phyloP scores from a whole-genome alignment of 1,140 invertebrate genomes.

The Drosophila chauvacae region DNA sequence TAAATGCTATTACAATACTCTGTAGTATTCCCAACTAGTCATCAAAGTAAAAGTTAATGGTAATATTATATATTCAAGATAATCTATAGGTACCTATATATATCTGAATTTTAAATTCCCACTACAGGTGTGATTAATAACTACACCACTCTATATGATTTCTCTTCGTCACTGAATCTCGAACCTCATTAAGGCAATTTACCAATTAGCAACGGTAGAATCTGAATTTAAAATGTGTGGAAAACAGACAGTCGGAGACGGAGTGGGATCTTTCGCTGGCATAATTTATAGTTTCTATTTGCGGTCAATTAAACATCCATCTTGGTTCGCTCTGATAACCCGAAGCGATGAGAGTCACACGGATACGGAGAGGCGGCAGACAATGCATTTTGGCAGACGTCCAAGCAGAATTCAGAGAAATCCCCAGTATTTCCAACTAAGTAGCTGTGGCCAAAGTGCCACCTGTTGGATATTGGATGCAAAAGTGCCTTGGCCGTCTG shows the following conservation, averaged over 20 bases:
- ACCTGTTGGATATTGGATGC: slow-evolving; percentile 39
- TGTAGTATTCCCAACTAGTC: no score
- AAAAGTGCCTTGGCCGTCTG: slow-evolving; percentile 14
- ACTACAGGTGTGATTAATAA: slow-evolving; percentile 10
- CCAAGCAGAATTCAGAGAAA: slow-evolving; percentile 47
- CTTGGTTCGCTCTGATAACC: slow-evolving; percentile 59
- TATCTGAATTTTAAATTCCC: neutral
- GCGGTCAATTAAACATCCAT: slow-evolving; percentile 71
- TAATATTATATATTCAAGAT: neutral
- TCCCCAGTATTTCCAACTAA: slow-evolving; percentile 31
- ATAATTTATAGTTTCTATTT: slow-evolving; percentile 70
- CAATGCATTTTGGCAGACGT: slow-evolving; percentile 55
- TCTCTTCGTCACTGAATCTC: slow-evolving; percentile 3
- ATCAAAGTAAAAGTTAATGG: neutral
- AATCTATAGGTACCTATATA: neutral
- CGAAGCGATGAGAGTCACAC: slow-evolving; percentile 38
- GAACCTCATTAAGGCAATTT: slow-evolving; percentile 34
- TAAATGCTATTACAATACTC: no score
- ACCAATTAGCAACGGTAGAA: slow-evolving; percentile 32
- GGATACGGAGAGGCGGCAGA: slow-evolving; percentile 18
- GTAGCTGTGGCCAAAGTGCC: slow-evolving; percentile 37
- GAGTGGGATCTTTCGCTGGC: slow-evolving; percentile 26
- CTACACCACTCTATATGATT: neutral
- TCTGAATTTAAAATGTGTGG: slow-evolving; percentile 9
- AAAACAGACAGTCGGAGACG: slow-evolving; percentile 1